Base-by-base conservation (phyloP, 2,797 vertebrate genomes). In the Coregonus suidteri region DNA sequence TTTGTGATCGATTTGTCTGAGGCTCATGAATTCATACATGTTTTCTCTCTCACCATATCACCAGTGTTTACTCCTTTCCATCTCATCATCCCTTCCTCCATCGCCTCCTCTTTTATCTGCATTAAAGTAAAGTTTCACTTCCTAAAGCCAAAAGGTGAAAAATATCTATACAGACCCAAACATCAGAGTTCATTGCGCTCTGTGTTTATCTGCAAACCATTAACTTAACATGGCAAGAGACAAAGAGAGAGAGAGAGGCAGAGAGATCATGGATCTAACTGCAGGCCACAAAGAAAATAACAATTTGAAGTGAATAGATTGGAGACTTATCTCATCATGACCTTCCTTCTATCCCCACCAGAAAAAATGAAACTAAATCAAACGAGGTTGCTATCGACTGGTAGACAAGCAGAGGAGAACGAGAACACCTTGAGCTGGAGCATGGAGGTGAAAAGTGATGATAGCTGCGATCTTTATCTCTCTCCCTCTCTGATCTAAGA, bases 391-490 rank as follows among this genome's bases (percentile, higher is more conserved):
- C 64, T 75, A 75, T 72, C 62, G 59, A 80, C 74, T 74, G 51
- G 18, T 3, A 52, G 30, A 59, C 68, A 62, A 62, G 52, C 3
- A 34, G 52, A 13, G 14, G 77, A 54, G 72, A 47, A 65, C 65
- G 31, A 75, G 65, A 31, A 56, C 53, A 56, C 15, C 56, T 59
- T 20, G 76, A 73, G 35, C 18, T n/a, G 52, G 15, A 79, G 78
- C 81, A 53, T n/a, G 80, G 78, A 78, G 87, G 80, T 78, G 82
- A 84, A 76, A 64, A 71, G 75, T 77, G 70, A 84, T 82, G 79
- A 85, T 82, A 73, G 69, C 81, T 70, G 51, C 41, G 82, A 88
- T 84, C 83, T 15, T 53, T 82, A 82, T 86, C 85, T 80, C 16
- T 47, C 69, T 85, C 84, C 78, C 13, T 53, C 66, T 73, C 56